These are phyloP conservation scores for Hiodon alosoides DNA, from an alignment of 2,113 vertebrate genomes.

Conservation along the genomic window DNA sequence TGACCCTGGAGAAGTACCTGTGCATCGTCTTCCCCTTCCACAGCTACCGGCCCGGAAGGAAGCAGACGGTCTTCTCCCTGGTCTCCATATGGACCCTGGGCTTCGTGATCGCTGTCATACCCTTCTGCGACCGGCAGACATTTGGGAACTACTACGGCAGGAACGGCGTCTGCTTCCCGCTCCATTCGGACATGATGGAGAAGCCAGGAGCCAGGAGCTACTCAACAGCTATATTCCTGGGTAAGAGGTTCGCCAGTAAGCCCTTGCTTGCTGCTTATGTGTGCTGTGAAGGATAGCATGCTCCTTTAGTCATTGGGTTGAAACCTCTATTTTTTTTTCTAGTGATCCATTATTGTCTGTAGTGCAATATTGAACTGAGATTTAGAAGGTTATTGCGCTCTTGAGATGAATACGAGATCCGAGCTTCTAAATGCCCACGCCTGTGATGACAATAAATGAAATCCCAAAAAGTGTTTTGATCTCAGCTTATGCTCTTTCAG, in stretches of 20 bases:
- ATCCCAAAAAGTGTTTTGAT: too few species aligned
- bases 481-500: too few species aligned
- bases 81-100: slow-evolving; percentile 53
- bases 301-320: too few species aligned
- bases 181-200: slow-evolving; percentile 46
- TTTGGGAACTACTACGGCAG: slow-evolving; percentile 58
- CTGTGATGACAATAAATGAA: too few species aligned
- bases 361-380: neutral
- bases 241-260: slow-evolving; percentile 29
- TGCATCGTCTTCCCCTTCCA: slow-evolving; percentile 58
- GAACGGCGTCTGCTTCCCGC: slow-evolving; percentile 57
- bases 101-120: slow-evolving; percentile 49
- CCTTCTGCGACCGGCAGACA: slow-evolving; percentile 45
- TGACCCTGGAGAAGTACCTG: slow-evolving; percentile 58
- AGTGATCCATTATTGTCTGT: neutral
- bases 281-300: neutral
- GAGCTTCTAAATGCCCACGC: too few species aligned
- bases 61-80: slow-evolving; percentile 45
- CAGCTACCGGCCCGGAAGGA: slow-evolving; percentile 40
- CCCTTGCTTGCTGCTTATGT: neutral
- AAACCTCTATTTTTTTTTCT: neutral
- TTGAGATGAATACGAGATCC: neutral
- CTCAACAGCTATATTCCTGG: slow-evolving; percentile 53
- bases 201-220: slow-evolving; percentile 44
- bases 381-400: neutral